phyloP scores from a whole-genome alignment of 2,113 vertebrate species.

The Falcunculus frontatus region DNA sequence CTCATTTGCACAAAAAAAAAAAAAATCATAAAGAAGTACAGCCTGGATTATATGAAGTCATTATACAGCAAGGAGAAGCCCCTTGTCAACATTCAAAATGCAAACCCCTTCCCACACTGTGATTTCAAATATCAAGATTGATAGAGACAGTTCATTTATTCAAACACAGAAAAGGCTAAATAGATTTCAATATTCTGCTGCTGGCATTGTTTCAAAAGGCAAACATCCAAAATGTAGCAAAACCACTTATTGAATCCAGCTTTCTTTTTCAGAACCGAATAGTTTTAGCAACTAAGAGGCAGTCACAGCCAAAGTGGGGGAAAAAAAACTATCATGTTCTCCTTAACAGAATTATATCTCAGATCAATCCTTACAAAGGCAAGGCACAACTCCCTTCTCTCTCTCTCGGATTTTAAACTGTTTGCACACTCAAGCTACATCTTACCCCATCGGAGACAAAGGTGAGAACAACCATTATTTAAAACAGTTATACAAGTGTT shows the following conservation, averaged over 20 bases:
- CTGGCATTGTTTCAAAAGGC: background rate
- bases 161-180: background rate
- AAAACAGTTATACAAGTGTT: background rate
- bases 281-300: background rate
- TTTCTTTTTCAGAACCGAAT: background rate
- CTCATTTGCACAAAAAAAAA: background rate
- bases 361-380: background rate
- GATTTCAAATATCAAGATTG: background rate
- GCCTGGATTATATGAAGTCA: background rate
- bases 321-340: background rate
- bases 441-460: background rate
- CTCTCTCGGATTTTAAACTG: background rate
- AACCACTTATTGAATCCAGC: background rate
- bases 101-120: background rate
- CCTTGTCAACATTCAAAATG: background rate
- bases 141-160: background rate
- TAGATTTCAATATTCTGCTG: background rate
- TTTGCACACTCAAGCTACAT: background rate
- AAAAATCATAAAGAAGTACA: background rate
- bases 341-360: background rate
- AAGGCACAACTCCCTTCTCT: background rate
- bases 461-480: background rate
- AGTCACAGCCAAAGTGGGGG: background rate
- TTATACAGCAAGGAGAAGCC: background rate
- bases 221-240: background rate